Base-by-base conservation (phyloP, 2,888 invertebrate genomes). In the Lasius platythorax region DNA sequence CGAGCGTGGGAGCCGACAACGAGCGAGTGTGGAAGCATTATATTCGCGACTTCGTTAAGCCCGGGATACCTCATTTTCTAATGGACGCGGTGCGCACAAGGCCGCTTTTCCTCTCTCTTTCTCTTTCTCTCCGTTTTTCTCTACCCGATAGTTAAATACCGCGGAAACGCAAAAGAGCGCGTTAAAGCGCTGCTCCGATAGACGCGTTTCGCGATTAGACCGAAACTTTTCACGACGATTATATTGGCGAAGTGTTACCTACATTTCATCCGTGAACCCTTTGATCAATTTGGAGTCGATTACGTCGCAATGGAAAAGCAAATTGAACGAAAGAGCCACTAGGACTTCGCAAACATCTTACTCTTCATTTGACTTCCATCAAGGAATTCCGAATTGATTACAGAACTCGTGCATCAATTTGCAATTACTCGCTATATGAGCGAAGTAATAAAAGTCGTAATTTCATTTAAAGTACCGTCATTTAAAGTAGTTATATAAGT, bases 31-130 rank as follows among this genome's bases (percentile, higher is more conserved):
- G 73, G 58, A 75, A 67, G 56, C 56, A 46, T 78, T 78, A n/a
- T 50, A 70, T 81, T 82, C 67, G 84, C 79, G 79, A 87, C 87
- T 90, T 90, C 85, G 88, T 90, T 90, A 90, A 84, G 75, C 67
- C 15, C 82, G 76, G 82, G 78, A 83, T 67, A 82, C 87, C 87
- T 90, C 88, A 90, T 91, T 91, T 90, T 88, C 90, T 91, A 91
- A 91, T 91, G 89, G 89, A 84, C 82, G 56, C 70, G 64, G 23
- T 23, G 23, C 23, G 23, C 23, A 23, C 23, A 23, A 23, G 28
- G 23, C 40, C 33, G n/a, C 12, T 50, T 50, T 23, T 3, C 3
- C 23, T 23, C 23, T n/a, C 53, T 53, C 18, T 33, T 33, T 50
- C 23, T n/a, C n/a, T 68, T 11, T 68, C 28, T 61, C 61, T 30